Conservation (phyloP, 2,113 vertebrate species). For the Sylvietta virens region DNA sequence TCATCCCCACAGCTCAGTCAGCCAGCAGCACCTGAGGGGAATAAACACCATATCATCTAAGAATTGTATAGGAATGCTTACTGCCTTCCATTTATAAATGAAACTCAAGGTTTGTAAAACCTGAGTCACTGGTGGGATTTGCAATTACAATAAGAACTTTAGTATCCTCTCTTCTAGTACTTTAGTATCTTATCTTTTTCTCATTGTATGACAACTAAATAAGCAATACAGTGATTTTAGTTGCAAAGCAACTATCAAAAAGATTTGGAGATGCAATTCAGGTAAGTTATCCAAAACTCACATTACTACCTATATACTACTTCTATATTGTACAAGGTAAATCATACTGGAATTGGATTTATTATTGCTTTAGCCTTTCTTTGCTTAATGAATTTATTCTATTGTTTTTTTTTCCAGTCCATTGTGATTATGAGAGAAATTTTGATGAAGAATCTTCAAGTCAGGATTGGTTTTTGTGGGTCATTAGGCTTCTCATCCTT, state of each 20-base stretch:
- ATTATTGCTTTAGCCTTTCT: neutral
- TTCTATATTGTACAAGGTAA: neutral
- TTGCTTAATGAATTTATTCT: neutral
- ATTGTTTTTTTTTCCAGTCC: neutral
- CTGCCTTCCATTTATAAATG: neutral
- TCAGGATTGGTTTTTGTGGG: neutral
- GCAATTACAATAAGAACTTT: neutral
- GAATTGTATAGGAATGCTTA: neutral
- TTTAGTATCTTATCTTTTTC: neutral
- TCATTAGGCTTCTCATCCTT: neutral
- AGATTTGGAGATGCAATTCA: neutral
- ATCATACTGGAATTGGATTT: neutral
- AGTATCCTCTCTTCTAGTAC: neutral
- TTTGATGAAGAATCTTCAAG: neutral
- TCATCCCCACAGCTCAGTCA: neutral
- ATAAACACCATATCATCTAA: neutral
- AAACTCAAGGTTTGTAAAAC: neutral
- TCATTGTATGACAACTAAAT: neutral
- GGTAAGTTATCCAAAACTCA: neutral
- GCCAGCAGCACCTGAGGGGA: neutral
- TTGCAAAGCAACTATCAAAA: neutral
- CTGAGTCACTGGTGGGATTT: neutral
- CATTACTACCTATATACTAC: neutral
- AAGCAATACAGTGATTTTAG: neutral
- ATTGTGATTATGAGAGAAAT: neutral